These are phyloP conservation scores for Rhodophaea formosa DNA, from an alignment of 2,888 invertebrate genomes.

Conservation along the genomic window DNA sequence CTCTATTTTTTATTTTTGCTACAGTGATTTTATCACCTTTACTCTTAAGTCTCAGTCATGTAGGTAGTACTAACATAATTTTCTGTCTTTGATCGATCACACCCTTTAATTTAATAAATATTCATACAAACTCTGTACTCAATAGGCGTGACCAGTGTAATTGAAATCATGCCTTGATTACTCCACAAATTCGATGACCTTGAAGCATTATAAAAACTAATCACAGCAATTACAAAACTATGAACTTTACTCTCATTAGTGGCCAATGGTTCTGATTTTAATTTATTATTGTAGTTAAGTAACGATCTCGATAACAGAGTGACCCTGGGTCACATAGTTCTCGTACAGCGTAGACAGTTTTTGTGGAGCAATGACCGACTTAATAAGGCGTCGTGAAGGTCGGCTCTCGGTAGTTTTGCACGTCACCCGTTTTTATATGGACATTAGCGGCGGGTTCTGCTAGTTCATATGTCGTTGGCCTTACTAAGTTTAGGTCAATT, in stretches of 20 bases:
- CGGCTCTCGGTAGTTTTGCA: background rate
- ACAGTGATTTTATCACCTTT: too few relatives aligned
- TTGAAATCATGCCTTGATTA: too few relatives aligned
- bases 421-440: background rate
- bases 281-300: background rate
- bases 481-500: constrained; percentile 1
- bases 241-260: background rate
- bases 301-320: constrained; percentile 8
- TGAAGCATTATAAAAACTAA: background rate
- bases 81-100: too few relatives aligned
- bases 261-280: background rate
- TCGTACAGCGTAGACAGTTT: background rate
- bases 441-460: background rate
- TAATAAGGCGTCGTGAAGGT: constrained; percentile 16
- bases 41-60: too few relatives aligned
- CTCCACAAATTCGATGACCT: background rate
- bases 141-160: too few relatives aligned
- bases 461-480: background rate
- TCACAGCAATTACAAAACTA: background rate
- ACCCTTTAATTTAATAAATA: too few relatives aligned
- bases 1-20: too few relatives aligned
- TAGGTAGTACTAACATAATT: too few relatives aligned
- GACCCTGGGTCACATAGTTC: constrained; percentile 12
- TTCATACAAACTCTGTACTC: too few relatives aligned
- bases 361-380: constrained; percentile 17